phyloP scores from a whole-genome alignment of 2,113 vertebrate species.

The Lophotis ruficrista region DNA sequence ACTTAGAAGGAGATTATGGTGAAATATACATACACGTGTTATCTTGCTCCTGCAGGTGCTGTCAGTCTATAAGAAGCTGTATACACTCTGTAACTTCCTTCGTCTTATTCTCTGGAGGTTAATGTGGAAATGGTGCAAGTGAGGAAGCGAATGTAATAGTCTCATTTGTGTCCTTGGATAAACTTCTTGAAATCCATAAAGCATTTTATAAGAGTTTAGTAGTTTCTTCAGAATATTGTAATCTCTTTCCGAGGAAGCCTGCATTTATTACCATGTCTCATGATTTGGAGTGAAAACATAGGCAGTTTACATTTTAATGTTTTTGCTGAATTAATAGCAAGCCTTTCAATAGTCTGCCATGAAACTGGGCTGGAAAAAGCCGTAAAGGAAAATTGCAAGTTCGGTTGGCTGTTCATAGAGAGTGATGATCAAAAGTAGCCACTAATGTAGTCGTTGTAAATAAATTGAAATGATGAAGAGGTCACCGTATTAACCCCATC shows the following conservation, averaged over 20 bases:
- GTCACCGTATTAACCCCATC: background rate
- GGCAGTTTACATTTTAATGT: background rate
- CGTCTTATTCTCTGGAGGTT: background rate
- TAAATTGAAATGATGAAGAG: background rate
- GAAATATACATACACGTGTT: background rate
- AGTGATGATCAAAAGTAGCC: background rate
- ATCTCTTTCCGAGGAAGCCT: background rate
- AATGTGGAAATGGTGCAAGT: background rate
- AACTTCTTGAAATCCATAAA: background rate
- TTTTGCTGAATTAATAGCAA: background rate
- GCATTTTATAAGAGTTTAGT: background rate
- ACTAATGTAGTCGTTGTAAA: background rate
- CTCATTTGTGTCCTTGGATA: background rate
- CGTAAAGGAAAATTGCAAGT: background rate
- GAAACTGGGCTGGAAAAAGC: background rate
- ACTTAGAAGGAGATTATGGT: background rate
- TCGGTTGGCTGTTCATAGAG: background rate
- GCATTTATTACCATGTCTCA: background rate
- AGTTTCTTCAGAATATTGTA: background rate
- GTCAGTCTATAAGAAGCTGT: background rate
- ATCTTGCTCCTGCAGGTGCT: background rate
- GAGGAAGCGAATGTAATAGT: background rate
- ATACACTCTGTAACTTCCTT: background rate
- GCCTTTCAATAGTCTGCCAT: background rate
- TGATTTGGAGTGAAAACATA: background rate